A percentile compares a stretch with the other conserved stretches of the same genome.
Conservation (phyloP, 2,113 vertebrate genomes). For the Maccullochella peelii region DNA sequence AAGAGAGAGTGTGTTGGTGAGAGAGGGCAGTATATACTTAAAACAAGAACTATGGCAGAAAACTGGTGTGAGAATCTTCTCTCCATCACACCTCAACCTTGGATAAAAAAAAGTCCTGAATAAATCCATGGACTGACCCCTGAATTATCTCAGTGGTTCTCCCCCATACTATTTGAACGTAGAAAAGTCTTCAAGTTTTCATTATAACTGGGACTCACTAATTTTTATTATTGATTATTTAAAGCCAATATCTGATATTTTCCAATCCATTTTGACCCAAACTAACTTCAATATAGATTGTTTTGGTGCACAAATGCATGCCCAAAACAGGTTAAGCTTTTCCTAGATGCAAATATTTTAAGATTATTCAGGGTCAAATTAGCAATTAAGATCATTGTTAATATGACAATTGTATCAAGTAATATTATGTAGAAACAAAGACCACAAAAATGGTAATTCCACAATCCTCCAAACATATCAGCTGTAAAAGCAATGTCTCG, state of each 20-base stretch:
- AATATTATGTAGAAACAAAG: neutral
- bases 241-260: neutral
- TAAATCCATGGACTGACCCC: neutral
- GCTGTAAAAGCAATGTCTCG: neutral
- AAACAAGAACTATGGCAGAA: conserved; percentile 1
- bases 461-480: neutral
- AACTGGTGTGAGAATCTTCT: neutral
- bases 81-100: neutral
- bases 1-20: conserved; percentile 18
- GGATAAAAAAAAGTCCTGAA: neutral
- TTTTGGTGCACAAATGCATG: neutral
- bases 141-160: neutral
- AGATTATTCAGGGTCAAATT: neutral
- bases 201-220: neutral
- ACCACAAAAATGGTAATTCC: neutral
- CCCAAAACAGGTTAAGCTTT: neutral
- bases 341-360: neutral
- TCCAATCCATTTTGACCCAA: neutral
- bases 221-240: neutral
- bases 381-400: neutral
- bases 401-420: neutral
- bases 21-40: neutral
- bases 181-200: neutral
- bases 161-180: neutral
- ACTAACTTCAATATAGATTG: neutral